Conservation (phyloP, 2,797 vertebrate genomes). For the Picus viridis region DNA sequence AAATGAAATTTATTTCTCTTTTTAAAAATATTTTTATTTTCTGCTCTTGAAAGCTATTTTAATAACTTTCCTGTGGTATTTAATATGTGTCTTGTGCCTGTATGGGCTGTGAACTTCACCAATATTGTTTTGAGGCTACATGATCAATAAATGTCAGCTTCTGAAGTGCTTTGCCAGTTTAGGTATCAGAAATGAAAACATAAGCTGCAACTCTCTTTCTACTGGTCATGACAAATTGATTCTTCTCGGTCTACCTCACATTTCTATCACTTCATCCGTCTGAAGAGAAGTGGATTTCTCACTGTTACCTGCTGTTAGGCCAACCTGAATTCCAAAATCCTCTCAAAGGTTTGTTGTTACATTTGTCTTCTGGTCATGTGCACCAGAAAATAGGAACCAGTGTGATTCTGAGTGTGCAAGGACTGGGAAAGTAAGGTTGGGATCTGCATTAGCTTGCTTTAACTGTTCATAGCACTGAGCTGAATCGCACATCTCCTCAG, state of each 20-base stretch:
- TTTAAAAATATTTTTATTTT: neutral
- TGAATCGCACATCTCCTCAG: neutral
- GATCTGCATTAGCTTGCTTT: neutral
- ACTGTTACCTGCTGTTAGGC: neutral
- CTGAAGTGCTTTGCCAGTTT: slow-evolving; percentile 20
- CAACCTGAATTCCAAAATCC: neutral
- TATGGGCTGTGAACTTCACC: neutral
- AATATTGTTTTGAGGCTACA: slow-evolving; percentile 17
- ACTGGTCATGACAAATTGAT: slow-evolving; percentile 31
- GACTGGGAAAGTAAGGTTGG: neutral
- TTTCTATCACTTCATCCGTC: neutral
- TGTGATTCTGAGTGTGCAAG: neutral
- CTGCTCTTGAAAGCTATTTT: neutral
- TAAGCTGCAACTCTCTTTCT: slow-evolving; percentile 12
- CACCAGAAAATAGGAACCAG: neutral
- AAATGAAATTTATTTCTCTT: neutral
- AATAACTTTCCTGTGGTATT: neutral
- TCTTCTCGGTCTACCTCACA: neutral
- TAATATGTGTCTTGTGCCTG: neutral
- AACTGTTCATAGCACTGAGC: neutral
- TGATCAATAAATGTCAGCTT: slow-evolving; percentile 46
- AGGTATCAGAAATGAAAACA: slow-evolving; percentile 51
- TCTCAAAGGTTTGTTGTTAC: neutral
- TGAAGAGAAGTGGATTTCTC: slow-evolving; percentile 28
- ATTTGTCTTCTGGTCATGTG: neutral